Conservation (phyloP, 2,888 invertebrate species). For the Agrochola circellaris region DNA sequence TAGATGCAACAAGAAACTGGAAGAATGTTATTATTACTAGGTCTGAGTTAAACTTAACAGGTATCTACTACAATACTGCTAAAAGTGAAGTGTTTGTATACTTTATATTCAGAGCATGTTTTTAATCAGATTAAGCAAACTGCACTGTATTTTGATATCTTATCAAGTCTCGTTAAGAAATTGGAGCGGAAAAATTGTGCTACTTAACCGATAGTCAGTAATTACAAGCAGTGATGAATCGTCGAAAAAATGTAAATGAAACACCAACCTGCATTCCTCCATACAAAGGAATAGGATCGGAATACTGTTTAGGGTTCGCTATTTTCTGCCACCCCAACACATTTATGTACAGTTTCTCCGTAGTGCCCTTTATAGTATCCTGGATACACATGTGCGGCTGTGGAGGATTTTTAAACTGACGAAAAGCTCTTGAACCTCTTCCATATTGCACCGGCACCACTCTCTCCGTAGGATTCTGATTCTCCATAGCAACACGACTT, state of each 20-base stretch:
- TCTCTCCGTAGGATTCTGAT: conserved; percentile 83
- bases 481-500: conserved; percentile 83
- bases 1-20: background rate
- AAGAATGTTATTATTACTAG: background rate
- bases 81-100: background rate
- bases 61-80: background rate
- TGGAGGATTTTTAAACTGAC: conserved; percentile 93
- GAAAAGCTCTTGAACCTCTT: conserved; percentile 91
- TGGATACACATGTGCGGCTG: conserved; percentile 94
- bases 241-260: conserved; percentile 37
- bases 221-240: conserved; percentile 6
- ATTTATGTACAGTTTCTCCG: conserved; percentile 92
- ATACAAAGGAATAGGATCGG: conserved; percentile 93
- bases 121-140: background rate
- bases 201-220: conserved; percentile 15
- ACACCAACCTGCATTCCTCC: conserved; percentile 93
- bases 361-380: conserved; percentile 91
- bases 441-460: conserved; percentile 90
- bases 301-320: conserved; percentile 92
- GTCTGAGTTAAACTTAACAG: background rate
- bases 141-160: background rate
- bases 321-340: conserved; percentile 94
- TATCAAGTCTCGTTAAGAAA: conserved; percentile 25
- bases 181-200: conserved; percentile 32
- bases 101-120: conserved; percentile 2